phyloP scores from a whole-genome alignment of 2,797 vertebrate species.

The Melanotaenia parkinsoni region DNA sequence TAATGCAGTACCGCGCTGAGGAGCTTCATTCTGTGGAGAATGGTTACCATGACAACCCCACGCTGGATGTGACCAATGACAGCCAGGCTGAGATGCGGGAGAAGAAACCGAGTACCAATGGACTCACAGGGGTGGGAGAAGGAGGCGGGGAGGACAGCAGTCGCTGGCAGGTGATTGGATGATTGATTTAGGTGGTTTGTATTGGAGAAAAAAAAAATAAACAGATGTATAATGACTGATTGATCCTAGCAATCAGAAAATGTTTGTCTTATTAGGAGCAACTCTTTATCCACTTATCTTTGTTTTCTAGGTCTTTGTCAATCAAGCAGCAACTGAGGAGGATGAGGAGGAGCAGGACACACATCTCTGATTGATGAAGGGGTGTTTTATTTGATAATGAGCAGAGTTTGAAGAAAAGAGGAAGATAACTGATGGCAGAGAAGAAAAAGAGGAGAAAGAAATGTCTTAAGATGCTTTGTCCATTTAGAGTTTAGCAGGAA shows the following conservation, averaged over 20 bases:
- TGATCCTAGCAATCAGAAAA: not conserved
- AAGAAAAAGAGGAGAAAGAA: not conserved
- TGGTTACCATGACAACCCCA: constrained; percentile 98
- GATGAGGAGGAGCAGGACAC: constrained; percentile 95
- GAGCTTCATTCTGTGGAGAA: constrained; percentile 98
- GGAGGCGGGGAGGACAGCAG: constrained; percentile 78
- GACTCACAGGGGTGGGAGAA: constrained; percentile 83
- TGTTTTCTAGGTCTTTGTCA: constrained; percentile 82
- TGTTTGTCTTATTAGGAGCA: not conserved
- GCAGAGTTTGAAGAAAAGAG: constrained; percentile 2
- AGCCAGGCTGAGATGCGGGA: constrained; percentile 93
- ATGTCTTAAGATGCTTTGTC: constrained; percentile 29
- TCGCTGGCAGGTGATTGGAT: constrained; percentile 88
- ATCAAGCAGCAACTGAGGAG: constrained; percentile 90
- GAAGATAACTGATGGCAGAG: constrained; percentile 4
- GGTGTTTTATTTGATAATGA: constrained; percentile 22
- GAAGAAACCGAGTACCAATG: constrained; percentile 93
- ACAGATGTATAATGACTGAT: not conserved
- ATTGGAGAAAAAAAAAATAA: not conserved
- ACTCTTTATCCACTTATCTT: not conserved
- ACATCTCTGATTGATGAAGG: constrained; percentile 85
- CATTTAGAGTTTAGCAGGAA: constrained; percentile 22
- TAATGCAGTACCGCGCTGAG: constrained; percentile 85
- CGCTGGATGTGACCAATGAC: constrained; percentile 93
- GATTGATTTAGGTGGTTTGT: not conserved